phyloP scores from a whole-genome alignment of 2,113 vertebrate species.

The Dromiciops gliroides region DNA sequence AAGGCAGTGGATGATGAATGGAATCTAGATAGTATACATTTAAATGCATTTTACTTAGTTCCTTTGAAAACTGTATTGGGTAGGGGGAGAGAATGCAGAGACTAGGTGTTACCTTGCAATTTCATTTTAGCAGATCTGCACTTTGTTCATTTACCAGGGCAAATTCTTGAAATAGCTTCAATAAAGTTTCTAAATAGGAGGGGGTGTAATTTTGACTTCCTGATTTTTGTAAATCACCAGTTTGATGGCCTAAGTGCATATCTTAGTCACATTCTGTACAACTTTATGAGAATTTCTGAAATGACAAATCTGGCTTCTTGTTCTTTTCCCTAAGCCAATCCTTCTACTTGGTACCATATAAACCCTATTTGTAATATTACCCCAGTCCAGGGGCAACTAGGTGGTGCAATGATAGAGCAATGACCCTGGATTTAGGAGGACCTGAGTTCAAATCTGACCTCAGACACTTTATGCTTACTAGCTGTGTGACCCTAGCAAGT shows the following conservation, averaged over 20 bases:
- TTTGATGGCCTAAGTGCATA: background rate
- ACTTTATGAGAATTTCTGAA: background rate
- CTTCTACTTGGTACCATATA: background rate
- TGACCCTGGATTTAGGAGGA: no score
- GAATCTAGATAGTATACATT: background rate
- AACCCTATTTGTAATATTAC: background rate
- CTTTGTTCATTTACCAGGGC: constrained; percentile 2
- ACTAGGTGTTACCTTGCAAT: background rate
- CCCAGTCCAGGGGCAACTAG: no score
- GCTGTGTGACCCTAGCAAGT: no score
- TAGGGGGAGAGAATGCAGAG: background rate
- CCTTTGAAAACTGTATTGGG: constrained; percentile 32
- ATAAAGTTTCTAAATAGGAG: constrained; percentile 1
- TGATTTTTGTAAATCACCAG: background rate
- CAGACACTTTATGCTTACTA: no score
- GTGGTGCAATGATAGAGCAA: no score
- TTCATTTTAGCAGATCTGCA: constrained; percentile 30
- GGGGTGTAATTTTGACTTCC: background rate
- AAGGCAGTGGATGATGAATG: background rate
- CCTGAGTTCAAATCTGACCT: no score
- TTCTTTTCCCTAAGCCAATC: background rate
- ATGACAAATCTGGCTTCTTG: background rate
- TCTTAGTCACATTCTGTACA: background rate
- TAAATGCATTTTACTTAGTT: constrained; percentile 10
- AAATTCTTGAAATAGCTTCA: constrained; percentile 1